phyloP scores from a whole-genome alignment of 2,888 invertebrate species.

The Plemyria rubiginata region DNA sequence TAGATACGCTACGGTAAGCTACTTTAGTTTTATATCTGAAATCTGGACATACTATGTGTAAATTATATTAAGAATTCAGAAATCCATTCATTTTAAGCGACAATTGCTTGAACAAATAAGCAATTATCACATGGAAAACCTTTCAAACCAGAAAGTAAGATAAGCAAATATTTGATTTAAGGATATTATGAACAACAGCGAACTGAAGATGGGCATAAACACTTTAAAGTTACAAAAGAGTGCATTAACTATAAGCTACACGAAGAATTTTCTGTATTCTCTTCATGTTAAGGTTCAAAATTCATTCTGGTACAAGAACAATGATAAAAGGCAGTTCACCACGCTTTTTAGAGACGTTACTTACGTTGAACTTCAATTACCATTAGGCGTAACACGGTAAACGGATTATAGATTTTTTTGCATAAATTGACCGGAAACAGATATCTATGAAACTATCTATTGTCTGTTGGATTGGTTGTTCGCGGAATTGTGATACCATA shows the following conservation, averaged over 20 bases:
- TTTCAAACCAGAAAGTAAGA: constrained; percentile 37
- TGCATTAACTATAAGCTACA: neutral
- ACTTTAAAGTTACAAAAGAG: constrained; percentile 23
- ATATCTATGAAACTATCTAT: neutral
- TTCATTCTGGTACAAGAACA: constrained; percentile 24
- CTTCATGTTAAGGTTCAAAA: constrained; percentile 8
- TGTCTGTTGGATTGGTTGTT: neutral
- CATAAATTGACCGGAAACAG: constrained; percentile 5
- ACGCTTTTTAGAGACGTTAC: constrained; percentile 42
- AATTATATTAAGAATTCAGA: neutral
- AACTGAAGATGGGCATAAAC: constrained; percentile 35
- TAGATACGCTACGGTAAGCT: no score
- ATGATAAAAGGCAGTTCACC: constrained; percentile 31
- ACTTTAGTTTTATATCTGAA: no score
- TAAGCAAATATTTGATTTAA: constrained; percentile 47
- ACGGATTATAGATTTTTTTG: constrained; percentile 24
- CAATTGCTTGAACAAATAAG: constrained; percentile 19
- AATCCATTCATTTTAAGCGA: constrained; percentile 15
- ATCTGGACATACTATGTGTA: no score
- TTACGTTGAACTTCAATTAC: constrained; percentile 36
- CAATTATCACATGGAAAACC: constrained; percentile 24
- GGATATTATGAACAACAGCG: constrained; percentile 42
- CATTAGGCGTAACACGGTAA: constrained; percentile 20
- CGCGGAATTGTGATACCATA: neutral
- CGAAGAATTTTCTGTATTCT: constrained; percentile 13